These are phyloP conservation scores for Bambusicola thoracicus DNA, from an alignment of 2,113 vertebrate genomes.

Conservation along the genomic window DNA sequence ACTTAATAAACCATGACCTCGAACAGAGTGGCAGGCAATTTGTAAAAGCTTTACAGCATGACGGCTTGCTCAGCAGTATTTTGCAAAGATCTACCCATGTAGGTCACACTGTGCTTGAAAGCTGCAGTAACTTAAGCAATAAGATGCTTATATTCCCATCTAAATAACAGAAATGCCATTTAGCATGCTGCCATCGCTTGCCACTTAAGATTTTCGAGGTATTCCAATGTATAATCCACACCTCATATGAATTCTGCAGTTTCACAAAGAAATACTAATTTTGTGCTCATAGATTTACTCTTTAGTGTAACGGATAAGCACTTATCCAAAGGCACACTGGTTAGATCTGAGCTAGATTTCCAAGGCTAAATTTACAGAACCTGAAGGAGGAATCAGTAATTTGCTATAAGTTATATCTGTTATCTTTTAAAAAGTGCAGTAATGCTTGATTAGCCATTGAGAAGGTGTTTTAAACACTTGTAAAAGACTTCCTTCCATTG, in stretches of 20 bases:
- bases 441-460: neutral
- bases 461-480: neutral
- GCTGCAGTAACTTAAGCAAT: neutral
- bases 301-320: neutral
- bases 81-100: neutral
- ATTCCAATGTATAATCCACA: neutral
- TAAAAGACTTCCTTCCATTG: neutral
- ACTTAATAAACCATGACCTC: slow-evolving; percentile 28
- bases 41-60: neutral
- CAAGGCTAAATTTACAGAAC: neutral
- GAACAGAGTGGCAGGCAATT: neutral
- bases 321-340: neutral
- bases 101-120: neutral
- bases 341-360: neutral
- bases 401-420: neutral
- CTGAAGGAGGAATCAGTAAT: neutral
- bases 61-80: slow-evolving; percentile 11
- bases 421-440: neutral
- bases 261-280: neutral
- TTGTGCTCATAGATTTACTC: neutral
- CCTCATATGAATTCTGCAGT: neutral
- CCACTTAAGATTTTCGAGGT: neutral
- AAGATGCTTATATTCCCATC: neutral
- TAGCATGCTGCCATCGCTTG: neutral
- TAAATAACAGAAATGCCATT: neutral